Conservation (phyloP, 2,888 invertebrate genomes). For the Tethea ocularis region DNA sequence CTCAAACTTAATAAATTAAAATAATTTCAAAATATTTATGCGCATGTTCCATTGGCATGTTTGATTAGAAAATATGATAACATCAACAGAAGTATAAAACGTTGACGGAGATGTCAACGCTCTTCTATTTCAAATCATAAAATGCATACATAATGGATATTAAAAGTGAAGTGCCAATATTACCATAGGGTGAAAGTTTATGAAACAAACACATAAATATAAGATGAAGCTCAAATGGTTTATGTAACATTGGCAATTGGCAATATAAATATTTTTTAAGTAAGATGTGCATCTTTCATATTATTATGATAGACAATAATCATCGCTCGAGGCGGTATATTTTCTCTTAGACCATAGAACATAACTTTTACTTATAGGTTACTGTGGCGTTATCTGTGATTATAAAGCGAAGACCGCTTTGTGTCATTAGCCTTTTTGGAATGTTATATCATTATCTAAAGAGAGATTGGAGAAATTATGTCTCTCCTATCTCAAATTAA, state of each 20-base stretch:
- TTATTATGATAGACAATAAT: slow-evolving; percentile 1
- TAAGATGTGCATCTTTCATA: background rate
- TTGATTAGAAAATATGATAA: no score
- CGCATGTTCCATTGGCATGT: no score
- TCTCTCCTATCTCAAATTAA: background rate
- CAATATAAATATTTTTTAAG: background rate
- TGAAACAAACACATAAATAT: background rate
- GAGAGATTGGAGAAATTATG: background rate
- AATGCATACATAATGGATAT: background rate
- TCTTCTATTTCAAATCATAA: background rate
- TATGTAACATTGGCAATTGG: slow-evolving; percentile 14
- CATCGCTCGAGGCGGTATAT: slow-evolving; percentile 5
- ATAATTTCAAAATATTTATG: no score
- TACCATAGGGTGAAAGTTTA: background rate
- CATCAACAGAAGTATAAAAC: no score
- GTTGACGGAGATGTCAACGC: background rate
- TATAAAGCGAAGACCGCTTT: slow-evolving; percentile 9
- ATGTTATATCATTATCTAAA: background rate
- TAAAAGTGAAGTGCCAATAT: background rate
- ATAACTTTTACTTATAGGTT: slow-evolving; percentile 32
- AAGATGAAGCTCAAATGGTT: background rate
- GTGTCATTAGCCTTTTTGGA: slow-evolving; percentile 13
- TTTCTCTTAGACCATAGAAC: slow-evolving; percentile 22
- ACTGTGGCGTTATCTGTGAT: slow-evolving; percentile 9
- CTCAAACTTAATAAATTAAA: no score